phyloP scores from a whole-genome alignment of 2,888 invertebrate genomes.

The Hypomecis punctinalis region DNA sequence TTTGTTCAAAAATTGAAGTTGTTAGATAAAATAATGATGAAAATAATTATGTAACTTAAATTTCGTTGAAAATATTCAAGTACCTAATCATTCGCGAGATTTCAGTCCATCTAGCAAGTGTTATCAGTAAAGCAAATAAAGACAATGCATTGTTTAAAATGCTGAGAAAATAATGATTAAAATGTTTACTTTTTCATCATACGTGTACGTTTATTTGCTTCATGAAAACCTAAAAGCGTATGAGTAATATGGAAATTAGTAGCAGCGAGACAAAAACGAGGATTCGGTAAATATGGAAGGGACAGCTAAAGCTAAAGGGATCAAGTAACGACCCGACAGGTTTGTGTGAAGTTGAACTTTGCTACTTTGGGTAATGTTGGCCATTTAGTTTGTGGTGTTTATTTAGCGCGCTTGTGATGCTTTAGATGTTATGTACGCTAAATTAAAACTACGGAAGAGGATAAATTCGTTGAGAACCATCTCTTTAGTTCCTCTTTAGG shows the following conservation, averaged over 20 bases:
- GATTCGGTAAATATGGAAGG: slow-evolving; percentile 25
- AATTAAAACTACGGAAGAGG: not conserved
- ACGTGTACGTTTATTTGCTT: not conserved
- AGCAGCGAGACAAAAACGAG: slow-evolving; percentile 17
- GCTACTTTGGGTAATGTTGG: slow-evolving; percentile 16
- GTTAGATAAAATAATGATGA: no score
- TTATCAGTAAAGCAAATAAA: slow-evolving; percentile 10
- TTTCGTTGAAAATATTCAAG: no score
- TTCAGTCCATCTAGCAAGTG: not conserved
- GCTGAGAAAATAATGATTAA: slow-evolving; percentile 16
- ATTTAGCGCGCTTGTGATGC: not conserved
- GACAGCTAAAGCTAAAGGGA: not conserved
- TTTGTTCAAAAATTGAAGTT: no score
- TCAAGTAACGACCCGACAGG: slow-evolving; percentile 1
- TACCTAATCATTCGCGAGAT: not conserved
- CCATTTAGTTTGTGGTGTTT: slow-evolving; percentile 13
- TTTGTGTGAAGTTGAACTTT: slow-evolving; percentile 22
- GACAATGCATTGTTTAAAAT: slow-evolving; percentile 15
- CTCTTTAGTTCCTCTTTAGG: no score
- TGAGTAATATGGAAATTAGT: not conserved
- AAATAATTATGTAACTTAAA: no score
- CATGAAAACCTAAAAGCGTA: slow-evolving; percentile 4
- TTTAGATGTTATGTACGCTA: not conserved
- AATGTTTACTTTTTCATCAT: slow-evolving; percentile 2
- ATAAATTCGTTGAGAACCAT: no score